These are phyloP conservation scores for Coluber constrictor DNA, from an alignment of 2,797 vertebrate genomes.

Conservation along the genomic window DNA sequence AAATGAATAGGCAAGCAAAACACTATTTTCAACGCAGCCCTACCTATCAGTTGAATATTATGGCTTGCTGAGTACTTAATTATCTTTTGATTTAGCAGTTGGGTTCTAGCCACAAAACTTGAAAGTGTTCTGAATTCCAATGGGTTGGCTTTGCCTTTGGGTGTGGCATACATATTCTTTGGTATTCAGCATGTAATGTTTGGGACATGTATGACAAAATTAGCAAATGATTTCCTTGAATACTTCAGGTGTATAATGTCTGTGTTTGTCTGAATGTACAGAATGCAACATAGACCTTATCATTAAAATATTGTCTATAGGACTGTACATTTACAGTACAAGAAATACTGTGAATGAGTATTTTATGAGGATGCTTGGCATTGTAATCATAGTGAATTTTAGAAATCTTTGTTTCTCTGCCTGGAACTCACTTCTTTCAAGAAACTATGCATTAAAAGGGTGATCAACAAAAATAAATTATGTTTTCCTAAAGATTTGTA, in stretches of 20 bases:
- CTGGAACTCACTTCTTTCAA: conserved; percentile 10
- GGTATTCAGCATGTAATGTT: not conserved
- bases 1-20: not conserved
- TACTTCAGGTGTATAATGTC: not conserved
- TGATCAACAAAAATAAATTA: not conserved
- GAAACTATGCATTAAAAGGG: not conserved
- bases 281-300: not conserved
- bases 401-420: not conserved
- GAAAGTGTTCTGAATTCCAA: not conserved
- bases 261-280: not conserved
- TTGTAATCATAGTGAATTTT: not conserved
- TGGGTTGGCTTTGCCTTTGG: not conserved
- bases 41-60: not conserved
- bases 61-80: not conserved
- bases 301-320: not conserved
- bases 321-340: not conserved
- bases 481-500: not conserved
- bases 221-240: not conserved
- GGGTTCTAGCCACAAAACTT: not conserved
- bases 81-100: not conserved
- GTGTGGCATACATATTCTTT: not conserved
- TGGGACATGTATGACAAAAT: not conserved
- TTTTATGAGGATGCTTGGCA: not conserved
- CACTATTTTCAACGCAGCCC: not conserved
- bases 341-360: not conserved